These are phyloP conservation scores for Brachionus rotundiformis DNA, from an alignment of 1,140 invertebrate species.

Conservation along the genomic window DNA sequence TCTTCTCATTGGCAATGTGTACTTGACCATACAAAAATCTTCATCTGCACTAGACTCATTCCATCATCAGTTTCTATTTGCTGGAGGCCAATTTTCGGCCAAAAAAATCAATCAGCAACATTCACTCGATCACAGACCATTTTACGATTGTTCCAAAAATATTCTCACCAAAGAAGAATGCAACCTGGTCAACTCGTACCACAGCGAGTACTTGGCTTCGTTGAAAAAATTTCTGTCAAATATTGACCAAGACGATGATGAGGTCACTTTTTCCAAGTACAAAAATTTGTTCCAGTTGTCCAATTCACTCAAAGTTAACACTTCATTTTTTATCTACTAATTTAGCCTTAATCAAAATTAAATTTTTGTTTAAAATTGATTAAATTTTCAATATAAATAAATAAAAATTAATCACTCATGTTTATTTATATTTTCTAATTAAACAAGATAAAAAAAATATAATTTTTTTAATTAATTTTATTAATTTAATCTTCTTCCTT, in stretches of 20 bases:
- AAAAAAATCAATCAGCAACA: background rate
- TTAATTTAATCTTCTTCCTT: slow-evolving; percentile 37
- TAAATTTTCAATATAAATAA: too few relatives aligned
- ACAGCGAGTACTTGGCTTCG: slow-evolving; percentile 13
- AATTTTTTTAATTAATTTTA: slow-evolving; percentile 17
- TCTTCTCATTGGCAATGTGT: slow-evolving; percentile 6
- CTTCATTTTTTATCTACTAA: slow-evolving; percentile 38
- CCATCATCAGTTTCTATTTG: background rate
- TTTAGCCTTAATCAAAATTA: background rate
- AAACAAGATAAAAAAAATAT: background rate
- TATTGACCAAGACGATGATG: slow-evolving; percentile 26
- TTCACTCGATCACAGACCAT: background rate
- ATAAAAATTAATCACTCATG: too few relatives aligned
- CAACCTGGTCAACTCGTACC: slow-evolving; percentile 6
- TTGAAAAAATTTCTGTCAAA: background rate
- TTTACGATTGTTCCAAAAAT: slow-evolving; percentile 41
- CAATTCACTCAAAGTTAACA: slow-evolving; percentile 24
- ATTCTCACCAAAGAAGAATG: slow-evolving; percentile 28
- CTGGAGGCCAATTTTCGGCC: background rate
- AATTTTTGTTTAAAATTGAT: too few relatives aligned
- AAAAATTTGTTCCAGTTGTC: background rate
- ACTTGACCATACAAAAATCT: slow-evolving; percentile 25
- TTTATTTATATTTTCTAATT: too few relatives aligned
- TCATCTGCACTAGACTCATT: background rate
- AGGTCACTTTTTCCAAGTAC: background rate